Base-by-base conservation (phyloP, 2,113 vertebrate genomes). In the Myiopsitta monachus region DNA sequence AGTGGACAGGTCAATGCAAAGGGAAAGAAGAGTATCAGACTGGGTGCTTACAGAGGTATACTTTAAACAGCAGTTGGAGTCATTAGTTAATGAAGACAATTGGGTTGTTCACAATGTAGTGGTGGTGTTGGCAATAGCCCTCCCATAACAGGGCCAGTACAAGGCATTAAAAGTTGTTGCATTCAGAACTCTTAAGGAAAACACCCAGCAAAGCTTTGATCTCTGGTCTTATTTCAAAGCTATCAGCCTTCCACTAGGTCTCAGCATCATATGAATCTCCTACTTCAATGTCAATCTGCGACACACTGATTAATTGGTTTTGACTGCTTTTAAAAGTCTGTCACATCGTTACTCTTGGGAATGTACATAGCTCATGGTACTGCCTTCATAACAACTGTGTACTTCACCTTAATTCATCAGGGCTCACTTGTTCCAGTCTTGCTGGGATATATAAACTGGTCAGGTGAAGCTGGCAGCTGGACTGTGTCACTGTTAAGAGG, bases 151-250 rank as follows among this genome's bases (percentile, higher is more conserved):
- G 15, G 3, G 2, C 7, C 59, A 8, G 30, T 44, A 49, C 4
- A 82, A 94, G 16, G 28, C 15, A 46, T 38, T 68, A 70, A 78
- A 55, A 51, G 43, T 7, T 39, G 3, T 30, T 82, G 7, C 22
- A 8, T 87, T 92, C 30, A 43, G n/a, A 66, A 70, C 14, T 68
- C 11, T 24, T 8, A 39, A 26, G 10, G 28, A 74, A 84, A 62
- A 15, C 3, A 1, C 36, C 13, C 39, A 59, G 21, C 24, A 54
- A 44, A 2, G 12, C 36, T 87, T 70, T 51, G 36, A 59, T 31
- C 26, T 63, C 47, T 49, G 23, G 10, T 67, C 51, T 84, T 88
- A 76, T 76, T 94, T 82, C 27, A 96, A 69, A 94, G 30, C 11
- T 6, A 2, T 75, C 52, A 95, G 13, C n/a, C 26, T 72, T 94